A percentile compares a stretch with the other conserved stretches of the same genome.
Conservation (phyloP, 2,888 invertebrate species). For the Dynastes tityus region DNA sequence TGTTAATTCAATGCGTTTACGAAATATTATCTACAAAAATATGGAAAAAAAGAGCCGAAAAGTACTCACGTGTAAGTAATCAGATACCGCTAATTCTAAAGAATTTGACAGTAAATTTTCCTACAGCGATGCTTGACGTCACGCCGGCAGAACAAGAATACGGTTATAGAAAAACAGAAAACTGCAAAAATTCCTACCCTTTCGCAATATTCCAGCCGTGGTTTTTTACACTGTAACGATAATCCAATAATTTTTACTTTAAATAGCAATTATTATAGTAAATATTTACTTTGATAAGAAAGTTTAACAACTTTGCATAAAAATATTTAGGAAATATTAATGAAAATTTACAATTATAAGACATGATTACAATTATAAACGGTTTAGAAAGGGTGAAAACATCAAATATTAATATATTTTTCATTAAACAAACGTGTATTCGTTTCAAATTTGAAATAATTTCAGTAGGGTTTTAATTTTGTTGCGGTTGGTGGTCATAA, state of each 20-base stretch:
- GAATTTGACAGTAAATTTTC: constrained; percentile 53
- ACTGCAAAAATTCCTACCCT: constrained; percentile 15
- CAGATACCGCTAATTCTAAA: constrained; percentile 51
- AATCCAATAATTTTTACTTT: background rate
- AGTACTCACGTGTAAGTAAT: constrained; percentile 52
- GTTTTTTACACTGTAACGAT: no score
- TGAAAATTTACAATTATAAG: background rate
- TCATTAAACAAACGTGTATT: background rate
- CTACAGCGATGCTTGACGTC: constrained; percentile 49
- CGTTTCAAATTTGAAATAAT: background rate
- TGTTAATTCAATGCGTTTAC: background rate
- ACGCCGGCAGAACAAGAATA: constrained; percentile 11
- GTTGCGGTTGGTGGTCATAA: background rate
- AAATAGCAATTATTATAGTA: background rate
- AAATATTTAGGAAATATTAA: background rate
- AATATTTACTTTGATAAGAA: constrained; percentile 30
- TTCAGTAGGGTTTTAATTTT: constrained; percentile 11
- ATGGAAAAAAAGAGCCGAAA: constrained; percentile 1
- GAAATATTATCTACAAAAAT: constrained; percentile 4
- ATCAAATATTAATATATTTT: background rate
- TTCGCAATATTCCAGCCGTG: background rate
- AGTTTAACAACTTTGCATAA: constrained; percentile 1
- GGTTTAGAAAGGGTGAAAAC: background rate
- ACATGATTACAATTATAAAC: background rate
- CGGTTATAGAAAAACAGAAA: constrained; percentile 9